A percentile compares a stretch with the other conserved stretches of the same genome.
These are phyloP conservation scores for Monoplex corrugatus DNA, from an alignment of 2,888 invertebrate genomes.

Conservation along the genomic window DNA sequence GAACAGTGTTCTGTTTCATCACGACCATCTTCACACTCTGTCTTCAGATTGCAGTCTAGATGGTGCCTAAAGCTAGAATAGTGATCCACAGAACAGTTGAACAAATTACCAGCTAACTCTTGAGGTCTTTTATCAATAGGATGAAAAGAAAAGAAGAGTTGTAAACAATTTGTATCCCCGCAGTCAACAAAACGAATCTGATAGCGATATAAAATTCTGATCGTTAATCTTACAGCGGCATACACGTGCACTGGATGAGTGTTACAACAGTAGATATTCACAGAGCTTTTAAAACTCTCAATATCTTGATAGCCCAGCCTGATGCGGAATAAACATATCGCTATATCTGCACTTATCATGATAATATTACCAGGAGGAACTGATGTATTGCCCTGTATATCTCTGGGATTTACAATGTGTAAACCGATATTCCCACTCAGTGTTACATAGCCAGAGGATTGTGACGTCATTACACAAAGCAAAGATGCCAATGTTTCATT, in stretches of 20 bases:
- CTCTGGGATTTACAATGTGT: neutral
- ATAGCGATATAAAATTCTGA: too few species aligned
- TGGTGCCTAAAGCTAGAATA: neutral
- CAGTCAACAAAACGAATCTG: too few species aligned
- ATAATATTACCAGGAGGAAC: neutral
- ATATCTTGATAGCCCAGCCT: neutral
- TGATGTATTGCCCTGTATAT: neutral
- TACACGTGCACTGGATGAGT: neutral
- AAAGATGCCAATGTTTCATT: too few species aligned
- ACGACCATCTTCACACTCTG: conserved; percentile 1
- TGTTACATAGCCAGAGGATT: neutral
- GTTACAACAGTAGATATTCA: neutral
- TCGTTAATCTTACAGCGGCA: neutral
- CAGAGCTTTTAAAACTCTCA: neutral
- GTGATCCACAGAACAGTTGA: neutral
- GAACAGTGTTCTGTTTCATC: conserved; percentile 22
- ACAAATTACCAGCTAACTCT: neutral
- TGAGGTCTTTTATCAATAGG: neutral
- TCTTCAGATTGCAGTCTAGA: neutral
- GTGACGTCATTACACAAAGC: neutral
- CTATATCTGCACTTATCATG: neutral
- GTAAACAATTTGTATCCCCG: neutral
- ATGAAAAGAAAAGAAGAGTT: neutral
- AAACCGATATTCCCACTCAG: neutral
- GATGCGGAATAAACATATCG: neutral